Conservation (phyloP, 1,140 invertebrate genomes). For the Scylla paramamosain region DNA sequence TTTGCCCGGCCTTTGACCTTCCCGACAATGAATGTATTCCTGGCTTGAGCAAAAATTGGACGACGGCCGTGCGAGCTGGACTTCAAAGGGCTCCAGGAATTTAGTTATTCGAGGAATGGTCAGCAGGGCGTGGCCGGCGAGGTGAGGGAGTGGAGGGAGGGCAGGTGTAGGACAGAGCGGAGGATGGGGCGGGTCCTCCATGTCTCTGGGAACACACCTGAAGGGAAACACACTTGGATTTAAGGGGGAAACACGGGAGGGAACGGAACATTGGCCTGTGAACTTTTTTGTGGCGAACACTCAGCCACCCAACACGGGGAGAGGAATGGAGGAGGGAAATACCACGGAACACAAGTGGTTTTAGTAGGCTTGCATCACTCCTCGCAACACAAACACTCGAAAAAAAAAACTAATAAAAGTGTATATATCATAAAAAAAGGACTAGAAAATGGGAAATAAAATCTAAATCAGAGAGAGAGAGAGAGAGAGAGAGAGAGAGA, state of each 20-base stretch:
- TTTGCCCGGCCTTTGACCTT: slow-evolving; percentile 26
- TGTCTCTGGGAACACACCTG: neutral
- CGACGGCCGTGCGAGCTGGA: neutral
- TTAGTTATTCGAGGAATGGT: neutral
- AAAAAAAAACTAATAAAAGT: neutral
- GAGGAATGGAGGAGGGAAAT: no score
- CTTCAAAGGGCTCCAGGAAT: slow-evolving; percentile 30
- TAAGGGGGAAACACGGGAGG: neutral
- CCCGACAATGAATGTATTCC: neutral
- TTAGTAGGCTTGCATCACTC: no score
- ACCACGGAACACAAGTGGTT: no score
- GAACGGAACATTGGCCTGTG: neutral
- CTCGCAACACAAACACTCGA: neutral
- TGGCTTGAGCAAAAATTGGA: slow-evolving; percentile 22
- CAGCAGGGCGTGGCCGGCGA: neutral
- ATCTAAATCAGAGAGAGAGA: neutral
- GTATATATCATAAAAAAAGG: neutral
- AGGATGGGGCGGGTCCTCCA: neutral
- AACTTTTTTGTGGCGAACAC: no score
- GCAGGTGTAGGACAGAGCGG: neutral
- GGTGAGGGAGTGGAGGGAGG: neutral
- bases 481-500: slow-evolving; percentile 49
- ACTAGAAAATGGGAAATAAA: neutral
- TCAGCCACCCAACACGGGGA: no score
- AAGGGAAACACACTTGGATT: slow-evolving; percentile 19